Percentiles rank a stretch among this genome's conserved stretches.
These are phyloP conservation scores for Hylyphantes graminicola DNA, from an alignment of 1,140 invertebrate genomes.

Conservation along the genomic window DNA sequence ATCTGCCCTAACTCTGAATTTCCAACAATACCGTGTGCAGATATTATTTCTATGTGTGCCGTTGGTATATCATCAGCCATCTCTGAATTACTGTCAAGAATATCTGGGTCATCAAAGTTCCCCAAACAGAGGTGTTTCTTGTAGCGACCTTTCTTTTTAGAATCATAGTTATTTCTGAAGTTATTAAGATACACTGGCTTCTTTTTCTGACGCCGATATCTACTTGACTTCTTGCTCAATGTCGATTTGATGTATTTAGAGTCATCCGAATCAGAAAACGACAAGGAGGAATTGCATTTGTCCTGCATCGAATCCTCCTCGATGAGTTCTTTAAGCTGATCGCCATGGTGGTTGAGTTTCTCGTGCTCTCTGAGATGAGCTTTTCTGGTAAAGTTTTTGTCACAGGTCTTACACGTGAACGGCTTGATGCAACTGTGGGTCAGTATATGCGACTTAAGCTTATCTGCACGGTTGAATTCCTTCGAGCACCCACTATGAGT, in stretches of 20 bases:
- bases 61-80: conserved; percentile 59
- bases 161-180: conserved; percentile 6
- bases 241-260: conserved; percentile 3
- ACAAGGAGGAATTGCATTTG: conserved; percentile 36
- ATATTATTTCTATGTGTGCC: conserved; percentile 62
- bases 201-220: conserved; percentile 8
- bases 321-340: neutral
- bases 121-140: conserved; percentile 15
- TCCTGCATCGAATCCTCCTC: neutral
- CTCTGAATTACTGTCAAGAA: conserved; percentile 37
- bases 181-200: conserved; percentile 3
- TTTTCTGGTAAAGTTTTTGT: conserved; percentile 91
- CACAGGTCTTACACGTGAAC: conserved; percentile 92
- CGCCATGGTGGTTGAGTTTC: conserved; percentile 16
- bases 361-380: conserved; percentile 29
- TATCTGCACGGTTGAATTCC: conserved; percentile 75
- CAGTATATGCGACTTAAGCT: conserved; percentile 72
- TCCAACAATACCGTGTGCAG: conserved; percentile 34
- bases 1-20: conserved; percentile 43
- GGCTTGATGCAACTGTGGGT: conserved; percentile 66
- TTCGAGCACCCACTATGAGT: conserved; percentile 75
- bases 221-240: neutral
- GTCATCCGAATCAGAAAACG: conserved; percentile 56
- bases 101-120: conserved; percentile 38
- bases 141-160: conserved; percentile 7